Conservation (phyloP, 2,797 vertebrate species). For the Hipposideros larvatus region DNA sequence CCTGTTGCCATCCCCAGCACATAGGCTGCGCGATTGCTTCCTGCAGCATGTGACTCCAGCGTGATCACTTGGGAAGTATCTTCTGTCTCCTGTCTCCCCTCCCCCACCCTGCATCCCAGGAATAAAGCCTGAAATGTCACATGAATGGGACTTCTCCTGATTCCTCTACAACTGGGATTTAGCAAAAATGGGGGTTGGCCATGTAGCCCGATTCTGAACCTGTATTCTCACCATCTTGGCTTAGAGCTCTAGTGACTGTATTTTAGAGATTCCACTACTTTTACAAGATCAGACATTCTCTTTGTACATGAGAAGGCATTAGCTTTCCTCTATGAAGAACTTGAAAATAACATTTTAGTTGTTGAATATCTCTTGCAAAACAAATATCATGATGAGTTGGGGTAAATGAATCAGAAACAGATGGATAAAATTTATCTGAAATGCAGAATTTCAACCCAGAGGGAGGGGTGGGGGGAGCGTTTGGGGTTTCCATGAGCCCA, state of each 20-base stretch:
- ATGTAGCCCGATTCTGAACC: background rate
- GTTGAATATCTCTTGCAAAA: conserved; percentile 73
- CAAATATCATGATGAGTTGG: conserved; percentile 78
- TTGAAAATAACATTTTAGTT: conserved; percentile 52
- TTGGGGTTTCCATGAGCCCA: conserved; percentile 70
- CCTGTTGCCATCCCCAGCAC: accelerated
- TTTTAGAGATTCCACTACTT: background rate
- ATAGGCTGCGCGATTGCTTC: background rate
- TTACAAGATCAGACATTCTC: background rate
- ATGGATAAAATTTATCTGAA: conserved; percentile 77
- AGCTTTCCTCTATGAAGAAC: conserved; percentile 52
- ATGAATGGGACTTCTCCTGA: background rate
- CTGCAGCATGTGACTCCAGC: accelerated
- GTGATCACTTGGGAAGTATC: background rate
- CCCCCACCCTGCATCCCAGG: background rate
- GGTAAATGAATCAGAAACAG: conserved; percentile 82
- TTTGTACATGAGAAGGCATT: conserved; percentile 19
- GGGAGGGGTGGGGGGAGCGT: background rate
- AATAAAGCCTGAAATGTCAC: background rate
- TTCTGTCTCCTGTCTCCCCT: background rate
- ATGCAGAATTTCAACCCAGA: conserved; percentile 74
- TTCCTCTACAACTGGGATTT: background rate
- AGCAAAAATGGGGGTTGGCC: background rate
- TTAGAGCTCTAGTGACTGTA: background rate
- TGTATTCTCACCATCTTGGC: background rate